Conservation (phyloP, 2,113 vertebrate species). For the Danio rerio region DNA sequence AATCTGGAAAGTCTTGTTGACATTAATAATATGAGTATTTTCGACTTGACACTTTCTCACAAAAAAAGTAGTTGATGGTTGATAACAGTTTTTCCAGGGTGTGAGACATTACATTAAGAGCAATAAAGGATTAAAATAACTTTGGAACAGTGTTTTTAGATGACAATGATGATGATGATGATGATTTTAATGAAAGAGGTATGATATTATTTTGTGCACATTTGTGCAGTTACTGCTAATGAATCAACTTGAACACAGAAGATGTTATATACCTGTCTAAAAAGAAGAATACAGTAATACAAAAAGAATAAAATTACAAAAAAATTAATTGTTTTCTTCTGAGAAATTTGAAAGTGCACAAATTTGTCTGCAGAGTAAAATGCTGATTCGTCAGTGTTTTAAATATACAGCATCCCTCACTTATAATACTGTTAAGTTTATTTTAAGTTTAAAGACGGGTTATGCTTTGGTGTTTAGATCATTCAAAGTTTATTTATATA, state of each 20-base stretch:
- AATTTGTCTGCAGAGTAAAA: conserved; percentile 5
- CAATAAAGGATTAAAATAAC: neutral
- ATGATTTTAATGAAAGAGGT: neutral
- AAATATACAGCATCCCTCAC: neutral
- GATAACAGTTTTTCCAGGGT: conserved; percentile 1
- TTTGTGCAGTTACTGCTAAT: neutral
- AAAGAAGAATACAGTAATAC: conserved; percentile 11
- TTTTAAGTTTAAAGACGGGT: neutral
- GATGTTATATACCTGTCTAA: neutral
- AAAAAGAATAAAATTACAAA: too few relatives aligned
- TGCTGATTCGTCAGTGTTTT: neutral
- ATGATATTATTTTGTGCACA: neutral
- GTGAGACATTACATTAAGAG: neutral
- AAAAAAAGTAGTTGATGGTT: neutral
- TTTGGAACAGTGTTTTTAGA: neutral
- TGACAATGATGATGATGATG: neutral
- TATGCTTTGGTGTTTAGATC: neutral
- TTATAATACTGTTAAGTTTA: neutral
- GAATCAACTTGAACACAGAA: conserved; percentile 1
- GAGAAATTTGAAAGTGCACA: neutral
- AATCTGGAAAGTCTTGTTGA: neutral
- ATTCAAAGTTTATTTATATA: neutral
- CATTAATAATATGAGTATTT: neutral
- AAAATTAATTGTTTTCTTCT: neutral
- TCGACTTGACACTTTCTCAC: neutral